phyloP scores from a whole-genome alignment of 1,140 invertebrate genomes.

The Pogonognathellus flavescens region DNA sequence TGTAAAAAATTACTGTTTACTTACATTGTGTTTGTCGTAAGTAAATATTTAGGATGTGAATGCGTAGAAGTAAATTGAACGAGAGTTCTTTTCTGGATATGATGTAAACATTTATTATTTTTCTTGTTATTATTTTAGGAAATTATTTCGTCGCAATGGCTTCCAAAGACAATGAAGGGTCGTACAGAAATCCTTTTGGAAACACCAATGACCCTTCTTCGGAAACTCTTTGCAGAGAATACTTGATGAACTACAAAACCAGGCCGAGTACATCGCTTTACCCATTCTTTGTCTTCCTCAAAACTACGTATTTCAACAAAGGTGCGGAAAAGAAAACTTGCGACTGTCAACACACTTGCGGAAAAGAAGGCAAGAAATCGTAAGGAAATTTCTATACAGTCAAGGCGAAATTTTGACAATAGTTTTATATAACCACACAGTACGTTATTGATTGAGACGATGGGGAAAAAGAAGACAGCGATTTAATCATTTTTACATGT shows the following conservation, averaged over 20 bases:
- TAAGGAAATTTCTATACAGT: background rate
- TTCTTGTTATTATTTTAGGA: too few relatives aligned
- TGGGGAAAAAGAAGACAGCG: too few relatives aligned
- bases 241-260: background rate
- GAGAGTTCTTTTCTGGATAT: too few relatives aligned
- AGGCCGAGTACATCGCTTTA: background rate
- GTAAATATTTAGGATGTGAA: too few relatives aligned
- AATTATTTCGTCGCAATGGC: background rate
- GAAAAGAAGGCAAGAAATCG: background rate
- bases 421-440: too few relatives aligned
- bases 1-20: too few relatives aligned
- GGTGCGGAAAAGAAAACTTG: background rate
- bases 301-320: background rate
- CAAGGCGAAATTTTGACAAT: too few relatives aligned
- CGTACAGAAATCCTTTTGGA: background rate
- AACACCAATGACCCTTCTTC: background rate
- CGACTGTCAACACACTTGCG: background rate
- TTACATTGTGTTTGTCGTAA: too few relatives aligned
- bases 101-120: too few relatives aligned
- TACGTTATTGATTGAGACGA: too few relatives aligned
- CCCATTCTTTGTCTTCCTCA: slow-evolving; percentile 7
- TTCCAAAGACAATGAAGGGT: background rate
- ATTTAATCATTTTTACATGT: too few relatives aligned
- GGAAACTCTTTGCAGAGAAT: background rate
- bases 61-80: too few relatives aligned